Base-by-base conservation (phyloP, 2,113 vertebrate genomes). In the Oncorhynchus masou region DNA sequence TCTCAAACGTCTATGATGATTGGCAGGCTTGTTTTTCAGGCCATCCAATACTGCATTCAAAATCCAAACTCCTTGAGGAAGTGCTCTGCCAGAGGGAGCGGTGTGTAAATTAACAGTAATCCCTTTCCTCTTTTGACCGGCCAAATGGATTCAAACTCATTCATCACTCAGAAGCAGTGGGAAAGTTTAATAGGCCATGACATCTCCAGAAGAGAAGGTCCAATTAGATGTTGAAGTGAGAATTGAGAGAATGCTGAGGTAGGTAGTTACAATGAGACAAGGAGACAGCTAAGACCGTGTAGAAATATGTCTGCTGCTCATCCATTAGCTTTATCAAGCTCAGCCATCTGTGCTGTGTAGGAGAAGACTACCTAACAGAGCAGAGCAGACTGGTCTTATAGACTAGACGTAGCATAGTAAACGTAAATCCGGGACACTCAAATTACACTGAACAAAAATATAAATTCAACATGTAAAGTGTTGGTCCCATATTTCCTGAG, bases 101-200 rank as follows among this genome's bases (percentile, higher is more conserved):
- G 39, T 79, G 89, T 74, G 85, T 82, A 88, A 90, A 90, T 88
- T 89, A 84, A 89, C 91, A 89, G 85, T 78, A 89, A 86, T 90
- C 86, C 59, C 59, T 60, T n/a, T 60, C 59, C 83, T 84, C 66
- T 34, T 76, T 34, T 76, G 80, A 74, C 81, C 70, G 82, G 71
- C 77, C 71, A 5, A 68, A 76, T 60, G 70, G 78, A 90, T 81
- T 85, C 79, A 79, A 74, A 67, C 86, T 83, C 78, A 88, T 90
- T 89, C 89, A 92, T 85, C 81, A 75, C 79, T 84, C 78, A 68
- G 83, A 83, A 82, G 85, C 86, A 81, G 83, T 2, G 81, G 83
- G 88, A 85, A 88, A 86, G 85, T 87, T 77, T 88, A 88, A 88
- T 83, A 88, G 85, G 85, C 70, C 80, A 57, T 77, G 83, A 85